Percentiles rank a stretch among this genome's conserved stretches.
Conservation (phyloP, 2,797 vertebrate genomes). For the Eulemur mongoz region DNA sequence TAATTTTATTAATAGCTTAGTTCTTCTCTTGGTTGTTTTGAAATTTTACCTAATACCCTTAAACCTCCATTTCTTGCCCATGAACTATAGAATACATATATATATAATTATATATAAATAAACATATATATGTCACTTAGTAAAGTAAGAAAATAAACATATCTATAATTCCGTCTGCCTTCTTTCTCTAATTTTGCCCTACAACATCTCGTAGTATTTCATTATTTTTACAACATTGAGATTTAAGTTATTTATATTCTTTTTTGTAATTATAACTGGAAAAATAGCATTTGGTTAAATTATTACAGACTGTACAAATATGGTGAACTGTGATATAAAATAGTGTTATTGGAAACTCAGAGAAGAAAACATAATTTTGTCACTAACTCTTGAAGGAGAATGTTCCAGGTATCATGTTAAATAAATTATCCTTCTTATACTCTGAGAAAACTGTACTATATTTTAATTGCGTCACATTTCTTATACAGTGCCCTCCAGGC, state of each 20-base stretch:
- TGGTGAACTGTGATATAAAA: background rate
- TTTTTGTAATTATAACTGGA: background rate
- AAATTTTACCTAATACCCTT: background rate
- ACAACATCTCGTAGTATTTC: background rate
- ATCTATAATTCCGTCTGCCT: background rate
- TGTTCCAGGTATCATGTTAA: background rate
- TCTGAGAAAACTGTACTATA: background rate
- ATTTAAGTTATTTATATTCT: constrained; percentile 15
- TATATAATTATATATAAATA: background rate
- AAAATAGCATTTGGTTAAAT: constrained; percentile 7
- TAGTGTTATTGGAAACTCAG: background rate
- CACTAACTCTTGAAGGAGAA: background rate
- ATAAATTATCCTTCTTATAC: background rate
- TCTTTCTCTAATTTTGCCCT: background rate
- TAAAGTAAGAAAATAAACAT: background rate
- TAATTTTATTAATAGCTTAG: background rate
- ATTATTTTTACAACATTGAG: background rate
- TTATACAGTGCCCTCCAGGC: background rate
- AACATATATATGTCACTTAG: background rate
- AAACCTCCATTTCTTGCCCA: background rate
- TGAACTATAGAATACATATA: background rate
- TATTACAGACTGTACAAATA: background rate
- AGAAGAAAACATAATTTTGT: background rate
- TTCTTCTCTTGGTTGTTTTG: background rate
- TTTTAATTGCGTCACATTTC: background rate